These are phyloP conservation scores for Heteromurus nitidus DNA, from an alignment of 2,888 invertebrate species.

Conservation along the genomic window DNA sequence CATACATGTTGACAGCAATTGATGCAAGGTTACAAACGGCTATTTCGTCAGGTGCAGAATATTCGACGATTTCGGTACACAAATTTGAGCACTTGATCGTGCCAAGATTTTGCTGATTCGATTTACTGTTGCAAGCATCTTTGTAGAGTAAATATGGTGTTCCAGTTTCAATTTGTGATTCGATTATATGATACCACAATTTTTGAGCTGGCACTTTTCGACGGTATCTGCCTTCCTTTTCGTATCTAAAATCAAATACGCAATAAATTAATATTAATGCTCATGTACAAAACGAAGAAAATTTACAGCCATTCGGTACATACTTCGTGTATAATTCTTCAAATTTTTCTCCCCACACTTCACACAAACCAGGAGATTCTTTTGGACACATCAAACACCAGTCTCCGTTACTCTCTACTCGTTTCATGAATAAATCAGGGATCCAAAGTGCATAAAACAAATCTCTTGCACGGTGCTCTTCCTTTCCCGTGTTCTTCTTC, in stretches of 20 bases:
- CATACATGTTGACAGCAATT: slow-evolving; percentile 96
- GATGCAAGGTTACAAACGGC: slow-evolving; percentile 99
- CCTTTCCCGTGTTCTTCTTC: slow-evolving; percentile 95
- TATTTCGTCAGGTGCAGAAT: slow-evolving; percentile 91
- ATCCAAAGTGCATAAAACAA: slow-evolving; percentile 98
- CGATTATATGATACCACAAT: slow-evolving; percentile 95
- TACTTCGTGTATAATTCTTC: slow-evolving; percentile 87
- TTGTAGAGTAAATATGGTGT: slow-evolving; percentile 98
- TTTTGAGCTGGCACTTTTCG: slow-evolving; percentile 85
- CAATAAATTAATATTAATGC: slow-evolving; percentile 31
- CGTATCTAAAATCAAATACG: slow-evolving; percentile 80
- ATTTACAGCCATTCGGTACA: slow-evolving; percentile 55
- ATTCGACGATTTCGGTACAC: slow-evolving; percentile 98
- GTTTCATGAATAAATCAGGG: slow-evolving; percentile 97
- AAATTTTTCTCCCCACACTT: slow-evolving; percentile 97
- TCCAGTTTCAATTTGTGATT: slow-evolving; percentile 97
- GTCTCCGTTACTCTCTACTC: slow-evolving; percentile 87
- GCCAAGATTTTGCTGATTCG: slow-evolving; percentile 98
- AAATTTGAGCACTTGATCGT: slow-evolving; percentile 98
- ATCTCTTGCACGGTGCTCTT: slow-evolving; percentile 95
- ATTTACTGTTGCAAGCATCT: slow-evolving; percentile 97
- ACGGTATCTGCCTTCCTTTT: slow-evolving; percentile 83
- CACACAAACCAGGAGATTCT: slow-evolving; percentile 90
- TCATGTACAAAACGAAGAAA: background rate
- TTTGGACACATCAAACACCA: slow-evolving; percentile 99